A percentile compares a stretch with the other conserved stretches of the same genome.
Evolutionary conservation across 2,797 vertebrate genomes (phyloP).

Genomic region (Poeciliopsis paucimaculata): DNA sequence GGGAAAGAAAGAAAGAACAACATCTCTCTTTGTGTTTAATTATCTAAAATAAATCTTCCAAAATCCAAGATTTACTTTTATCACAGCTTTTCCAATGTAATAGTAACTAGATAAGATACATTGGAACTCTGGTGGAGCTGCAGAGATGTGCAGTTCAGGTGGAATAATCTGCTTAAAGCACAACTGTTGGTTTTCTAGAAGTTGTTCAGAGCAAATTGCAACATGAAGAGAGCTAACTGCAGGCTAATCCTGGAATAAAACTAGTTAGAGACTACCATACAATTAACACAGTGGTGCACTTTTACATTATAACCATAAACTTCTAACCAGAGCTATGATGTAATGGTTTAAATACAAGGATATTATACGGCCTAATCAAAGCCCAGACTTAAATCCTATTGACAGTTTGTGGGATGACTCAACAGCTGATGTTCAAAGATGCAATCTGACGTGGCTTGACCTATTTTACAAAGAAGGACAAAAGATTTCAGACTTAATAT

Average conservation of each 20-base stretch:
- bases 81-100: not conserved
- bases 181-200: not conserved
- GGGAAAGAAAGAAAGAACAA: too few species aligned
- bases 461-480: not conserved
- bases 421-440: not conserved
- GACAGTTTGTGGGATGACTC: not conserved
- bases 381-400: too few species aligned
- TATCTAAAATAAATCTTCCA: not conserved
- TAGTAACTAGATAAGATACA: not conserved
- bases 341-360: too few species aligned
- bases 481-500: not conserved
- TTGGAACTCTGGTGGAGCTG: not conserved
- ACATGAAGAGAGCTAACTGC: not conserved
- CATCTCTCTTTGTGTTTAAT: not conserved
- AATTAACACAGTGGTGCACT: not conserved
- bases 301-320: not conserved
- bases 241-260: not conserved
- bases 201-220: not conserved
- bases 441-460: not conserved
- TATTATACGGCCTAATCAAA: too few species aligned
- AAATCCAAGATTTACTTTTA: not conserved
- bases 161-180: too few species aligned
- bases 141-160: not conserved
- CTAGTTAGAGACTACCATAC: not conserved
- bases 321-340: not conserved